Evolutionary conservation across 2,888 invertebrate genomes (phyloP), one percentile per base, ranked within the genome.

Genomic region (Rhimphoctona megacephalus): DNA sequence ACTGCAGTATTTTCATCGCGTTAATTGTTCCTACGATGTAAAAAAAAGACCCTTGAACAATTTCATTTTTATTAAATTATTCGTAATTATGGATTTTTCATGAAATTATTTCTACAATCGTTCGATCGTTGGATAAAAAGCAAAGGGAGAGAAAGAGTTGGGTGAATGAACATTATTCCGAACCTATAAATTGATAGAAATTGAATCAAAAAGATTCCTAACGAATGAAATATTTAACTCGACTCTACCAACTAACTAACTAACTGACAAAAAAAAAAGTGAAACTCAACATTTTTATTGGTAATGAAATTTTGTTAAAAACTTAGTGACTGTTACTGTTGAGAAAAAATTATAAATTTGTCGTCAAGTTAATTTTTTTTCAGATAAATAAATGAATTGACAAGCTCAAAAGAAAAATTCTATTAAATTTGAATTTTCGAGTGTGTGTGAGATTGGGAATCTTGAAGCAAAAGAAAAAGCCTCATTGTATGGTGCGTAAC

Each of bases 61-160:
- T 25, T 85, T 46, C n/a, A 77, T 78, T 86, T 78, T 82, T 72
- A 57, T 81, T 64, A 49, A 33, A 74, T 78, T 39, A 72, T 77
- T 83, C 77, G 72, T 67, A 78, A 57, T 9, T 70, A 49, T 33
- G 30, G 17, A 64, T 30, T 46, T 46, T 36, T 33, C 14, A 33
- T 14, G 36, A 73, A 54, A 36, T 54, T 54, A 19, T 46, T 66
- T 39, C 22, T 43, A 8, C 39, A 39, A 54, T 67, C 19, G n/a
- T 66, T 54, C 64, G 66, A 74, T 73, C 46, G 33, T 81, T 79
- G 19, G 43, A 54, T 54, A 25, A 25, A 73, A 39, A 39, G 11
- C 33, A 11, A 19, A 30, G 22, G 19, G n/a, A 66, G 25, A 33
- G 19, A 61, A 22, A 33, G 17, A 39, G 39, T 39, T 39, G 39